Base-by-base conservation (phyloP, 2,797 vertebrate genomes). In the Falco peregrinus region DNA sequence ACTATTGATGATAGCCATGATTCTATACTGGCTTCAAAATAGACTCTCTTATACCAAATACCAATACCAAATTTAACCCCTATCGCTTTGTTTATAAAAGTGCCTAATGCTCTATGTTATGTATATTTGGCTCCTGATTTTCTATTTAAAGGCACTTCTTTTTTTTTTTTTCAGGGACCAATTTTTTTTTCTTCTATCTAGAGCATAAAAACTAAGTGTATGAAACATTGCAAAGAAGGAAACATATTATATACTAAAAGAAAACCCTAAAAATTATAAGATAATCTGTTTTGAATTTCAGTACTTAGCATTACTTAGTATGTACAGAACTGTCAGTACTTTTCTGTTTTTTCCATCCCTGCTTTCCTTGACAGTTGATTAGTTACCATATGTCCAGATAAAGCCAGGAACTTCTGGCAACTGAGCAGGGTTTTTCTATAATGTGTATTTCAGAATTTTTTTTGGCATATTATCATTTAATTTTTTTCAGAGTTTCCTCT, bases 391-490 rank as follows among this genome's bases (percentile, higher is more conserved):
- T 17, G 14, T 20, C 11, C 9, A 69, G 24, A 59, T 51, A 56
- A 67, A 74, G 28, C 7, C 33, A 80, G 43, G 70, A 89, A 45
- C 28, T 26, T 68, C 24, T 50, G 39, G 18, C 14, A 89, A 16
- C 6, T 80, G 28, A 75, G 48, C 24, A 39, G 21, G 10, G 3
- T 2, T 29, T 16, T 21, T 53, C 10, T 48, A 48, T 26, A 39
- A 8, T 11, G 1, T 5, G 13, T 13, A 56, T 53, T 69, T 81
- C 24, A 35, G 53, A 5, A 4, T 0, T 0, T 5, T 68, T 53
- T 76, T 68, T 67, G 48, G 4, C 9, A 43, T 56, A 28, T 29
- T 74, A 60, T n/a, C 10, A 68, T 39, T 33, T 33, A 39, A 22
- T 57, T 65, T 3, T 69, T 78, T 78, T 67, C 48, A 71, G 29